Evolutionary conservation across 2,888 invertebrate genomes (phyloP).

Genomic region (Apodemia zela): DNA sequence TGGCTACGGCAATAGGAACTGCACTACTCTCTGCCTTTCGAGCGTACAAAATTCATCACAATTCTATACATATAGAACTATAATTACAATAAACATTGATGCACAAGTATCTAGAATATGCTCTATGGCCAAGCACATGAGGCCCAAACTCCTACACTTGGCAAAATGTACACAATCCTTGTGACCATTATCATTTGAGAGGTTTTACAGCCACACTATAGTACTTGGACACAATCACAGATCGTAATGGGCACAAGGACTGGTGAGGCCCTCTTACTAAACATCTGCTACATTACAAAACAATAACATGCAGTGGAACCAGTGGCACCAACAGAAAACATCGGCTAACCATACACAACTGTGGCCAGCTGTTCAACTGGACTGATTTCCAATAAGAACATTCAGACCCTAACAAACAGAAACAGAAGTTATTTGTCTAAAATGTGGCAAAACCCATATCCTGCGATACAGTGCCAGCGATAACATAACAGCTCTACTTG

Average conservation of each 20-base stretch:
- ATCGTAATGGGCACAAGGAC: slow-evolving; percentile 19
- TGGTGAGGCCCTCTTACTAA: slow-evolving; percentile 32
- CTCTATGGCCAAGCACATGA: slow-evolving; percentile 37
- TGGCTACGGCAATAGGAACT: slow-evolving; percentile 57
- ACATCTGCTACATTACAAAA: slow-evolving; percentile 61
- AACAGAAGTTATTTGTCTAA: slow-evolving; percentile 26
- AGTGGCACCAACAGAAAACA: slow-evolving; percentile 36
- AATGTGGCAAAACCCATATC: slow-evolving; percentile 36
- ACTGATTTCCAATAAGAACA: slow-evolving; percentile 47
- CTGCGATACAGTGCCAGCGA: slow-evolving; percentile 59
- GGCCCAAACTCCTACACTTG: slow-evolving; percentile 34
- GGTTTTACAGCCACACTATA: slow-evolving; percentile 4
- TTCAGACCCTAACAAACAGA: slow-evolving; percentile 35
- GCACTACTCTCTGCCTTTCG: slow-evolving; percentile 61
- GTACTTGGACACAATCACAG: slow-evolving; percentile 18
- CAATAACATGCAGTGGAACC: slow-evolving; percentile 57
- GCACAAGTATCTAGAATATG: slow-evolving; percentile 52
- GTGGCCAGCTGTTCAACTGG: slow-evolving; percentile 19
- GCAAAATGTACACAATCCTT: slow-evolving; percentile 30
- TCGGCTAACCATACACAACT: slow-evolving; percentile 19
- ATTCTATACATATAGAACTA: slow-evolving; percentile 67
- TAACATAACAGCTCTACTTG: slow-evolving; percentile 67
- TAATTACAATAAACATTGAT: slow-evolving; percentile 74
- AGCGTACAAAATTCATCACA: slow-evolving; percentile 63
- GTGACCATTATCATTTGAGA: slow-evolving; percentile 19